A percentile compares a stretch with the other conserved stretches of the same genome.
Conservation (phyloP, 2,113 vertebrate species). For the Azemiops feae region DNA sequence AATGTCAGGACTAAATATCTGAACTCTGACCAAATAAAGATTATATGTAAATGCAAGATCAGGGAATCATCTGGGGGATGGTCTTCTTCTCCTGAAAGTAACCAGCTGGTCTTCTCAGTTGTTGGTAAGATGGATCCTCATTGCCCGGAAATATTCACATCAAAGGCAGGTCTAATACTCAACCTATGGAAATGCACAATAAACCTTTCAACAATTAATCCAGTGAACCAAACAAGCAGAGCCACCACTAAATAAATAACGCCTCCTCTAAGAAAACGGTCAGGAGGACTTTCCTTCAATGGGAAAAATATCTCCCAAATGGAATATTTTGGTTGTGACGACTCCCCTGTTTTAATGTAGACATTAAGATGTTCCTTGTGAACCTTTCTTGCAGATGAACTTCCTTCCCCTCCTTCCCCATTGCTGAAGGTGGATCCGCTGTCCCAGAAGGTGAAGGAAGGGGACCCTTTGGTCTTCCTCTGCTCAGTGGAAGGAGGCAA, state of each 20-base stretch:
- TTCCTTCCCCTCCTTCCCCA: background rate
- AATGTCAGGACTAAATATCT: background rate
- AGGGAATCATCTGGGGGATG: accelerated
- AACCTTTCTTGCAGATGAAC: background rate
- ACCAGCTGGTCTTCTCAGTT: background rate
- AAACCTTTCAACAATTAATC: background rate
- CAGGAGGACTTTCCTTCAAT: background rate
- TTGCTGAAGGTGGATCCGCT: background rate
- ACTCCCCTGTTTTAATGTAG: too few relatives aligned
- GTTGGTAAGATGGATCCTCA: background rate
- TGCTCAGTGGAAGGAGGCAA: background rate
- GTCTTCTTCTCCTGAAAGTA: background rate
- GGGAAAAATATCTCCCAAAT: background rate
- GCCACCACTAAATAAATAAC: background rate
- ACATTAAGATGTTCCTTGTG: too few relatives aligned
- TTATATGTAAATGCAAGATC: background rate
- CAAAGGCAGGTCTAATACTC: too few relatives aligned
- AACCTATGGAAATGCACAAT: background rate
- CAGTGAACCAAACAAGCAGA: background rate
- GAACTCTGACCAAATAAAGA: background rate
- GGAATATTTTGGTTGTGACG: background rate
- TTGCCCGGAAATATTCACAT: background rate
- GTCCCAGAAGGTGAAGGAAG: background rate
- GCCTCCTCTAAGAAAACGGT: background rate
- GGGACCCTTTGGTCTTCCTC: background rate